phyloP scores from a whole-genome alignment of 2,113 vertebrate species.

The Pristiophorus japonicus region DNA sequence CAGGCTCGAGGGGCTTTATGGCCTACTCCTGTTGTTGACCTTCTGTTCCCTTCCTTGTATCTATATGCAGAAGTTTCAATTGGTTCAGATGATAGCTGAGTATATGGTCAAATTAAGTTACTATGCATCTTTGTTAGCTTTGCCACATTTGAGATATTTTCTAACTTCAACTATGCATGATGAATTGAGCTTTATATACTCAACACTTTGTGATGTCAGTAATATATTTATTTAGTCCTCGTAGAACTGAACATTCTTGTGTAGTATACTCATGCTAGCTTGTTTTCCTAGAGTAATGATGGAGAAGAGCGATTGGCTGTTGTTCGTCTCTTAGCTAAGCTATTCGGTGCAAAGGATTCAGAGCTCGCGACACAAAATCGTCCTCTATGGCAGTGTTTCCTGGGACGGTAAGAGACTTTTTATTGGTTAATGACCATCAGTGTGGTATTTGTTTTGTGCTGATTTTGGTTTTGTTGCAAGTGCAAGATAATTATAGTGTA shows the following conservation, averaged over 20 bases:
- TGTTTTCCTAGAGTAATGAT: conserved; percentile 80
- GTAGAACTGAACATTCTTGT: background rate
- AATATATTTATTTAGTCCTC: background rate
- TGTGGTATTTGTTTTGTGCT: background rate
- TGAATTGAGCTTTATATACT: background rate
- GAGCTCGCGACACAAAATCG: conserved; percentile 94
- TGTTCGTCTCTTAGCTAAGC: conserved; percentile 86
- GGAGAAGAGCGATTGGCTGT: conserved; percentile 95
- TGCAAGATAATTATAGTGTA: background rate
- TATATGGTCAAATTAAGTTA: background rate
- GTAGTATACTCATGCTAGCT: background rate
- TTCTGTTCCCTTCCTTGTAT: background rate
- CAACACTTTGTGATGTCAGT: background rate
- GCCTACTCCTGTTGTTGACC: too few species aligned
- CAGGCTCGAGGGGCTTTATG: too few species aligned
- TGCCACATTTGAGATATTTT: background rate
- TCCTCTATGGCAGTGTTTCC: conserved; percentile 96
- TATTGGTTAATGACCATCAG: background rate
- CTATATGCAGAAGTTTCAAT: background rate
- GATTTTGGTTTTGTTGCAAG: background rate
- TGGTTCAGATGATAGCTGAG: background rate
- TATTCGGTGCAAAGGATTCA: conserved; percentile 96
- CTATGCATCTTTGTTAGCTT: background rate
- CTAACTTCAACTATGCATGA: background rate
- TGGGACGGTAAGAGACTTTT: conserved; percentile 74